Conservation (phyloP, 30 jellyfish, hydroid and myxozoan genomes). For the Cassiopea xamachana region DNA sequence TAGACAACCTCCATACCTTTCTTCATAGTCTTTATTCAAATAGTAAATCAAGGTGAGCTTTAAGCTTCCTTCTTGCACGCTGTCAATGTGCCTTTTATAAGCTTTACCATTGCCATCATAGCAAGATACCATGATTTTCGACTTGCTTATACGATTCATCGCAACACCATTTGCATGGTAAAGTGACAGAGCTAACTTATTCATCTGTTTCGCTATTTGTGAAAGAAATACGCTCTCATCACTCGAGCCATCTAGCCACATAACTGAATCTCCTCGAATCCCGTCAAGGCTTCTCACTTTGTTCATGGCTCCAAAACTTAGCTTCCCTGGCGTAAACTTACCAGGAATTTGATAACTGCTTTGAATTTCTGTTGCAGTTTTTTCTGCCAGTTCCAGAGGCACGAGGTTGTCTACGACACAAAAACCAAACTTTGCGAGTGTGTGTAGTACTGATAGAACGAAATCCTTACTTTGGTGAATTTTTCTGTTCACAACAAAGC, state of each 20-base stretch:
- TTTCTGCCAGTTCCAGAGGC: conserved; percentile 24
- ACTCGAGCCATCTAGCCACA: conserved; percentile 42
- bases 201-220: conserved; percentile 52
- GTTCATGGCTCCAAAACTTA: conserved; percentile 29
- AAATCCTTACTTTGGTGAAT: not conserved
- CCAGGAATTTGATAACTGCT: conserved; percentile 19
- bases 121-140: conserved; percentile 66
- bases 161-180: conserved; percentile 15
- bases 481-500: conserved; percentile 7
- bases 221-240: conserved; percentile 27
- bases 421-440: conserved; percentile 18
- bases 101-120: conserved; percentile 55
- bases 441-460: not conserved
- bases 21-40: conserved; percentile 18
- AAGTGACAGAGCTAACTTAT: conserved; percentile 54
- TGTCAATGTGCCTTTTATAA: conserved; percentile 62
- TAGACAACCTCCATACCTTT: conserved; percentile 60
- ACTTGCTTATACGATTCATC: conserved; percentile 49
- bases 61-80: conserved; percentile 50
- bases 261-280: conserved; percentile 57
- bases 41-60: conserved; percentile 45
- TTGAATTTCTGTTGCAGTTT: conserved; percentile 14
- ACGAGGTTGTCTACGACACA: conserved; percentile 51
- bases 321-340: conserved; percentile 53
- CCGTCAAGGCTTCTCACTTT: conserved; percentile 21